A percentile compares a stretch with the other conserved stretches of the same genome.
These are phyloP conservation scores for Tinea semifulvella DNA, from an alignment of 2,888 invertebrate species.

Conservation along the genomic window DNA sequence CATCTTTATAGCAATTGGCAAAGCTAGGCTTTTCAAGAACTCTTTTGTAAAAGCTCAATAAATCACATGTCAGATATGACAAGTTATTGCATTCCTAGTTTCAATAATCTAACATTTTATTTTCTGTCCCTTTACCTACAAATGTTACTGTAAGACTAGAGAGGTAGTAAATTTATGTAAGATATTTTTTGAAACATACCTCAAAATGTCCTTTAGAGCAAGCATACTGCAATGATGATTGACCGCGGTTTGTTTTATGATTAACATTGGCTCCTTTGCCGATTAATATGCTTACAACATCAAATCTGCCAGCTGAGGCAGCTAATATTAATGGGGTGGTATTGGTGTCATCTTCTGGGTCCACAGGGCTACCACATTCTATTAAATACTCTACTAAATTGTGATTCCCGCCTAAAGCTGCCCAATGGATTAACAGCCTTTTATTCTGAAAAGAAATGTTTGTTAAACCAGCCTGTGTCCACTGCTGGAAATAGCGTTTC, in stretches of 20 bases:
- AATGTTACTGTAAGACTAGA: no score
- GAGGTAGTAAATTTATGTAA: no score
- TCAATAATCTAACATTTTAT: no score
- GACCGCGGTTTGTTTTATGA: conserved; percentile 75
- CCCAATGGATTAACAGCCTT: conserved; percentile 82
- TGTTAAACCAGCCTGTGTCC: no score
- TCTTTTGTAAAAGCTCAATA: no score
- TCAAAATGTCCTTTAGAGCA: conserved; percentile 83
- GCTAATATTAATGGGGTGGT: conserved; percentile 84
- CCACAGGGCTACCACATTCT: conserved; percentile 71
- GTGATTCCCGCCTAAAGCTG: conserved; percentile 79
- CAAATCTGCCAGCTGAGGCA: conserved; percentile 77
- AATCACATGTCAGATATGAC: no score
- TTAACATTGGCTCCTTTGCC: conserved; percentile 77
- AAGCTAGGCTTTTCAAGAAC: no score
- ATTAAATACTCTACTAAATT: conserved; percentile 76
- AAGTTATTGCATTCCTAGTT: no score
- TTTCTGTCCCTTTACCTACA: no score
- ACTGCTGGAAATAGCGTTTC: no score
- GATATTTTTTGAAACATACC: no score
- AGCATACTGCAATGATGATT: conserved; percentile 85
- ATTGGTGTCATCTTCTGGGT: conserved; percentile 77
- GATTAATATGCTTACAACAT: conserved; percentile 73
- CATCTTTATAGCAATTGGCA: no score
- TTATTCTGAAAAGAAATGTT: conserved; percentile 64